Conservation (phyloP, 2,113 vertebrate genomes). For the human (Homo sapiens) region DNA sequence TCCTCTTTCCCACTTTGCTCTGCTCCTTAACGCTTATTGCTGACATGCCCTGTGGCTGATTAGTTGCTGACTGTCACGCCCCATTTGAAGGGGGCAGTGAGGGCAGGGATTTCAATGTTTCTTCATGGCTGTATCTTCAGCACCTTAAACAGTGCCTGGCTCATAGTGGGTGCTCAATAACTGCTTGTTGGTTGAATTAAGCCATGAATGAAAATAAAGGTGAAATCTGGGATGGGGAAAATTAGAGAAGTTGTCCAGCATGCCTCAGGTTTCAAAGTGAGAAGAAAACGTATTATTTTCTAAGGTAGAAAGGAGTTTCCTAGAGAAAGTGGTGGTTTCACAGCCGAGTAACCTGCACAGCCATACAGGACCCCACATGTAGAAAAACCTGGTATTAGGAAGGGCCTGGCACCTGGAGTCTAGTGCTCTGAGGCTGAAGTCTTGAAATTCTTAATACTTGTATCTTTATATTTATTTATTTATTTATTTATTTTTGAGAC, state of each 20-base stretch:
- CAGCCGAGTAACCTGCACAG: fast-evolving
- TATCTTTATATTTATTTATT: neutral
- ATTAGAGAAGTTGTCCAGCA: neutral
- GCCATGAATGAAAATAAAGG: neutral
- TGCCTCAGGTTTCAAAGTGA: neutral
- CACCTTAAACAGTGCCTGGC: neutral
- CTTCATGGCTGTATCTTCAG: neutral
- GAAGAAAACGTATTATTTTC: neutral
- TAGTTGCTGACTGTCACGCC: neutral
- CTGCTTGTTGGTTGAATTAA: neutral
- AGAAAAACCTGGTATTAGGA: neutral
- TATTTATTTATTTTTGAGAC: no score
- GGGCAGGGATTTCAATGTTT: neutral
- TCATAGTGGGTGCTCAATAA: neutral
- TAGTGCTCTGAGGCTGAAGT: neutral
- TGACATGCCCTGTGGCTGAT: fast-evolving
- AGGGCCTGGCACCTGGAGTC: neutral
- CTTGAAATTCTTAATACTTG: neutral
- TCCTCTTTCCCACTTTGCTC: neutral
- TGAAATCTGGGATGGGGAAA: neutral
- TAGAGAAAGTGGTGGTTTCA: neutral
- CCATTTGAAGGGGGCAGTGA: neutral
- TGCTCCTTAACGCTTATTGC: neutral
- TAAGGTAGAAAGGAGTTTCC: neutral
- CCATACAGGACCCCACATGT: fast-evolving